phyloP scores from a whole-genome alignment of 2,888 invertebrate genomes.

The Microplitis deprimator region DNA sequence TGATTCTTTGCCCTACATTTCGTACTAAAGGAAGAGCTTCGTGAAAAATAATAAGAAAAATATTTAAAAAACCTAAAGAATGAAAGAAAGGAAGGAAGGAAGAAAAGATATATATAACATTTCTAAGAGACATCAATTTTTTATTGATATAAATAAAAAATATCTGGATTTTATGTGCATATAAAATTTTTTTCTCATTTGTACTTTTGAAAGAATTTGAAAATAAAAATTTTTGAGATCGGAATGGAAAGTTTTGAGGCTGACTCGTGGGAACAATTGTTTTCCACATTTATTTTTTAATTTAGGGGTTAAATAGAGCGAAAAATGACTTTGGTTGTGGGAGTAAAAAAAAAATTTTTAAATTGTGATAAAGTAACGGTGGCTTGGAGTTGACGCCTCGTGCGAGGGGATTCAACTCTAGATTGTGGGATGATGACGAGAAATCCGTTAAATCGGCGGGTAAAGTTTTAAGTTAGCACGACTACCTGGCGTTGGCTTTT shows the following conservation, averaged over 20 bases:
- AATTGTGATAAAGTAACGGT: neutral
- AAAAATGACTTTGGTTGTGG: neutral
- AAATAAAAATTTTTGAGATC: no score
- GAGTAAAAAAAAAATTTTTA: neutral
- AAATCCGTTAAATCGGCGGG: neutral
- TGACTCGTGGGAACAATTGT: no score
- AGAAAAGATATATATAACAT: constrained; percentile 7
- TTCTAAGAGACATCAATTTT: neutral
- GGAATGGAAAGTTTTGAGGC: no score
- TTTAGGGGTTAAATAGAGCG: neutral
- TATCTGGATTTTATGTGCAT: neutral
- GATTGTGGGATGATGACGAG: neutral
- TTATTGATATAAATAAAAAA: neutral
- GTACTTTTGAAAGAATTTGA: no score
- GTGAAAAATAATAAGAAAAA: neutral
- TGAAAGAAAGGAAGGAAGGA: neutral
- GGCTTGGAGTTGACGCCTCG: neutral
- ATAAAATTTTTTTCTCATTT: no score
- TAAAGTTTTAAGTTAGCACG: neutral
- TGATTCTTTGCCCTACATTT: constrained; percentile 30
- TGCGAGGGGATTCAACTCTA: neutral
- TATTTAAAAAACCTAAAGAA: neutral
- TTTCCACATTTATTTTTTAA: neutral
- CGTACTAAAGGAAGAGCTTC: constrained; percentile 4
- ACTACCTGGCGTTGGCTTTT: neutral